Base-by-base conservation (phyloP, 2,113 vertebrate genomes). In the Pseudolaguvia tuberculata region DNA sequence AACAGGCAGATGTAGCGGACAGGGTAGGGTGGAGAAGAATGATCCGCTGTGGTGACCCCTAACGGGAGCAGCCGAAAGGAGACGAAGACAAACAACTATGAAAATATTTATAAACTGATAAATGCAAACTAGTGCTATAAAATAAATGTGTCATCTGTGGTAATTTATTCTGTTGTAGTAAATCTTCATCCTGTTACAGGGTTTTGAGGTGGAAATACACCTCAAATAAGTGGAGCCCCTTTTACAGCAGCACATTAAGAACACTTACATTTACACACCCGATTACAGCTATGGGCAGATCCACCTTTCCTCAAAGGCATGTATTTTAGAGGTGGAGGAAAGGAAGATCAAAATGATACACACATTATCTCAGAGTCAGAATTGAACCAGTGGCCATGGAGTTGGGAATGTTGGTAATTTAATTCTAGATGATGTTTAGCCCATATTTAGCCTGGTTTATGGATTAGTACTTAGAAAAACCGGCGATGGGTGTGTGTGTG, bases 341-440 rank as follows among this genome's bases (percentile, higher is more conserved):
- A 13, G 8, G 9, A 18, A 20, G 7, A 31, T 6, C 17, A n/a
- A 29, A 27, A 18, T 58, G 56, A 61, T 13, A 39, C 29, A 20
- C 9, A 39, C 18, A 35, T 61, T 61, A 35, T 18, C 29, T 29
- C 29, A 61, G 20, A 9, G 8, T 35, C 18, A 35, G 29, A 9
- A 23, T 8, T 45, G 11, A 63, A 42, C 61, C 13, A 1, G 35
- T 35, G 31, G 31, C 39, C 42, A n/a, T 65, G 21, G 42, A 25
- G 21, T 2, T 25, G 42, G 39, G 39, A 47, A 45, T 47, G 15
- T 17, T 47, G 8, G 39, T 47, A 47, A 65, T 25, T 65, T 23
- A 47, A 63, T 65, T 17, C 20, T 23, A 63, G 23, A 4, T 63
- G 61, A 63, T 63, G 35, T 65, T 45, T 65, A 65, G 21, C 62